Evolutionary conservation across 1,140 invertebrate genomes (phyloP), one percentile per base, ranked within the genome.

Genomic region (Trinorchestia longiramus): DNA sequence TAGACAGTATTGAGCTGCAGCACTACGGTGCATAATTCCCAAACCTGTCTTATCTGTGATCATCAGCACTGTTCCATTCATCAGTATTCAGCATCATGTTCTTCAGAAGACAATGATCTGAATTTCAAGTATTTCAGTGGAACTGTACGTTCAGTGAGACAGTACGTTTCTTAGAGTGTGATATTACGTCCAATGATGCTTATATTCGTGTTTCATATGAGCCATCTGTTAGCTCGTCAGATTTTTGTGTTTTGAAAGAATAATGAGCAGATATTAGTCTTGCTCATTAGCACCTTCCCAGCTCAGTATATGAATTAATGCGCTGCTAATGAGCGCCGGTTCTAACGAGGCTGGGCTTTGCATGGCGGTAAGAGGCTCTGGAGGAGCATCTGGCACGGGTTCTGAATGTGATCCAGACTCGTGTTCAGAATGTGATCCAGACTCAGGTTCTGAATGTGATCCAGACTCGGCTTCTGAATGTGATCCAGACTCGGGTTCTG

Each of bases 311-410:
- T 47, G 44, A 94, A 94, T 94, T 94, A 94, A 94, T 94, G 43
- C 43, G 92, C 44, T 94, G 92, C 92, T 94, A 94, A 94, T 94
- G 92, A 94, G 92, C 6, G 92, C 43, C 43, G 45, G 92, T 47
- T 42, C 40, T 94, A 94, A 94, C 40, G 92, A 94, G 92, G 44
- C 92, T 42, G 43, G 88, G 88, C 88, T 42, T 28, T 42, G 41
- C 43, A 28, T 42, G 43, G 88, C 62, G 62, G 62, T 1, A 19
- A 53, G 47, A 19, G 47, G 19, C 47, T 53, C 47, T 36, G 8
- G 62, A 23, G 15, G 62, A 11, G 28, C 62, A 28, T 77, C 62
- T 77, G 15, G 36, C 62, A 77, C 62, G 28, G 1, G 62, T 36
- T 36, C 28, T 77, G 15, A 77, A 77, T 77, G 28, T 77, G 62